Conservation (phyloP, 2,113 vertebrate genomes). For the Pseudorectes ferrugineus region DNA sequence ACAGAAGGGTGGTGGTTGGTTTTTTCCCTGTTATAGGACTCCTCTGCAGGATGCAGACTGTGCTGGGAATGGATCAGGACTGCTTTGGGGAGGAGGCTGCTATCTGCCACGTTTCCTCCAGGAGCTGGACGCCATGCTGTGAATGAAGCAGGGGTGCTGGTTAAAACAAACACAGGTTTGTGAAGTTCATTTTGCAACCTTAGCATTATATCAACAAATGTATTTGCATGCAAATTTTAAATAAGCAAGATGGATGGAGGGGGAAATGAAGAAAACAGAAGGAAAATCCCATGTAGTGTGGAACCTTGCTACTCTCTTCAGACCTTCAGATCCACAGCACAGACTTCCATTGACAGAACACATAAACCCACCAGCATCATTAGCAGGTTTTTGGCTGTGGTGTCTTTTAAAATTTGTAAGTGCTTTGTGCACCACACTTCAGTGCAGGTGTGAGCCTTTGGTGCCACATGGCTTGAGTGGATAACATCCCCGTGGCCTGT, state of each 20-base stretch:
- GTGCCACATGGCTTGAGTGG: background rate
- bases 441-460: background rate
- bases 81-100: background rate
- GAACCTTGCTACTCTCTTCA: background rate
- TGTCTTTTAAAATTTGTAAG: background rate
- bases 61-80: background rate
- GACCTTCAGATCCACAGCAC: background rate
- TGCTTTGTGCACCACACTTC: background rate
- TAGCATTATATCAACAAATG: background rate
- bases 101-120: background rate
- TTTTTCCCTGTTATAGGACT: background rate
- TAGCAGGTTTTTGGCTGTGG: background rate
- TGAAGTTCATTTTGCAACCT: background rate
- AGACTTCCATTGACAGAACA: background rate
- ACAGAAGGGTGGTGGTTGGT: background rate
- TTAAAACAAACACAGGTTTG: background rate
- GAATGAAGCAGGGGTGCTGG: background rate
- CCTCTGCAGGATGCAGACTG: background rate
- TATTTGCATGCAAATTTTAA: constrained; percentile 31
- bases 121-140: background rate
- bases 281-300: background rate
- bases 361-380: background rate
- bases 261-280: background rate
- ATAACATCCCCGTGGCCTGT: fast-evolving
- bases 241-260: background rate